These are phyloP conservation scores for Eupithecia dodoneata DNA, from an alignment of 2,888 invertebrate genomes.

Conservation along the genomic window DNA sequence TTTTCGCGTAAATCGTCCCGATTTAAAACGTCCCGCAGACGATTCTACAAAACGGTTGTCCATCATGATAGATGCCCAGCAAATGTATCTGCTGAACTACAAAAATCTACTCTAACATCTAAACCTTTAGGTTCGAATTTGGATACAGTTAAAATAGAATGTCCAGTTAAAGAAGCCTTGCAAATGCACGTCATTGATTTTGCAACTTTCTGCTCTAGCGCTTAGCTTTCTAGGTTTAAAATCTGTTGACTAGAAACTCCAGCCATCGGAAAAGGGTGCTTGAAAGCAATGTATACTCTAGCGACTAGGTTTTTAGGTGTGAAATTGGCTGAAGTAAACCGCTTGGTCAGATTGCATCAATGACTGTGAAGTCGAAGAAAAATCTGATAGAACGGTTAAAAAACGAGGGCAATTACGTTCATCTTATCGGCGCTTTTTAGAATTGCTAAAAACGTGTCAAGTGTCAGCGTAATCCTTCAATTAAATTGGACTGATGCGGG, in stretches of 20 bases:
- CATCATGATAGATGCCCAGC: constrained; percentile 75
- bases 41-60: constrained; percentile 80
- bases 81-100: background rate
- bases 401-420: constrained; percentile 79
- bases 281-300: background rate
- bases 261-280: background rate
- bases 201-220: background rate
- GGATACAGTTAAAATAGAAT: background rate
- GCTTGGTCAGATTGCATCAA: constrained; percentile 60
- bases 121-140: background rate
- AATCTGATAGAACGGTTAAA: constrained; percentile 80
- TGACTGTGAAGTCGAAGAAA: constrained; percentile 50
- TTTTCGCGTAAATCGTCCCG: constrained; percentile 76
- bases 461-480: constrained; percentile 73
- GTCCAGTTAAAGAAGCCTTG: constrained; percentile 9
- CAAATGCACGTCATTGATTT: background rate
- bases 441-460: constrained; percentile 69
- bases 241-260: background rate
- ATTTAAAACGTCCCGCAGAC: constrained; percentile 76
- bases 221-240: background rate
- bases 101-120: background rate
- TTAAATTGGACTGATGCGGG: constrained; percentile 67
- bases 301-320: constrained; percentile 37
- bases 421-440: constrained; percentile 69
- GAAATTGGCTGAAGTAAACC: constrained; percentile 42